Conservation (phyloP, 2,113 vertebrate genomes). For the Apaloderma vittatum region DNA sequence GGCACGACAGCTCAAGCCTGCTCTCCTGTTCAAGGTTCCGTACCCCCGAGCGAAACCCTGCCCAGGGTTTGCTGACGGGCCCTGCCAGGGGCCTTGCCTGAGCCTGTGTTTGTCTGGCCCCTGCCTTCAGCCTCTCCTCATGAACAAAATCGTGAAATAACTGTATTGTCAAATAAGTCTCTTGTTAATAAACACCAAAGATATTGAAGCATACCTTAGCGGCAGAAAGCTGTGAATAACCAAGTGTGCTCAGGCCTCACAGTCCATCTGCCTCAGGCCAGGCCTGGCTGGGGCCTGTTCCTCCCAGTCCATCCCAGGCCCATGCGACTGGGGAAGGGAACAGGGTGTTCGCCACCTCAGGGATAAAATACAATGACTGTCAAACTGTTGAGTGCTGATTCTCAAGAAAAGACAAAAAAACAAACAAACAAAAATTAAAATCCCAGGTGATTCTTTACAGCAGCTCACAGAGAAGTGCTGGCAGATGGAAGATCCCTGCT, state of each 20-base stretch:
- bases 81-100: background rate
- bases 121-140: accelerated
- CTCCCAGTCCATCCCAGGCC: accelerated
- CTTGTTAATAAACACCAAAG: accelerated
- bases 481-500: background rate
- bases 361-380: accelerated
- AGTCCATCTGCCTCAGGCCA: accelerated
- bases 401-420: background rate
- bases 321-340: accelerated
- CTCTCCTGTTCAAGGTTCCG: background rate
- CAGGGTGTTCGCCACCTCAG: accelerated
- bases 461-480: background rate
- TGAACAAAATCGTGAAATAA: background rate
- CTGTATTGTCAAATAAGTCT: accelerated
- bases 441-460: background rate
- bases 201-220: accelerated
- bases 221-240: background rate
- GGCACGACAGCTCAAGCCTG: background rate
- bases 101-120: accelerated
- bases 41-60: accelerated
- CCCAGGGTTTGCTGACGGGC: accelerated
- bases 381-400: background rate
- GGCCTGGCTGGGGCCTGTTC: background rate
- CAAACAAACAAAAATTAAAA: background rate
- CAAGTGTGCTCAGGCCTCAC: accelerated